Conservation (phyloP, 2,888 invertebrate species). For the Caenorhabditis wallacei region DNA sequence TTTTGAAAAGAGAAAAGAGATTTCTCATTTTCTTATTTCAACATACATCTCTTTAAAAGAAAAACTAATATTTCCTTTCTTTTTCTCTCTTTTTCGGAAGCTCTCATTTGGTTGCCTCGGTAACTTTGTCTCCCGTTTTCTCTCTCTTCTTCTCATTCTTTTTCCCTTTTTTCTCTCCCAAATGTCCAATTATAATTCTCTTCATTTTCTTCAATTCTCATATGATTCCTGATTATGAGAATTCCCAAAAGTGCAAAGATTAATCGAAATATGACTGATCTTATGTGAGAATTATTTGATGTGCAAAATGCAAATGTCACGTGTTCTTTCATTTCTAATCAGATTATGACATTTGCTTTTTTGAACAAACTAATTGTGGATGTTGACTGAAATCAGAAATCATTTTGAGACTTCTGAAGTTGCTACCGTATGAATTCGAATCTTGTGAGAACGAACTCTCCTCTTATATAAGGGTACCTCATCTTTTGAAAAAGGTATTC, state of each 20-base stretch:
- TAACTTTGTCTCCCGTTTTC: conserved; percentile 7
- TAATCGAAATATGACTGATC: conserved; percentile 30
- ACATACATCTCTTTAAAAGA: background rate
- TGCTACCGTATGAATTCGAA: too few relatives aligned
- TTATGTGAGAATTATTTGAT: conserved; percentile 2
- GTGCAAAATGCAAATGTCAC: conserved; percentile 10
- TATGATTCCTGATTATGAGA: conserved; percentile 5
- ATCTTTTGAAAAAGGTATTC: background rate
- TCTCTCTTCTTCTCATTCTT: background rate
- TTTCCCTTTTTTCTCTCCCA: background rate
- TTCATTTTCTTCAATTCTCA: background rate
- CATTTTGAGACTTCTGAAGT: too few relatives aligned
- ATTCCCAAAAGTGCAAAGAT: conserved; percentile 24
- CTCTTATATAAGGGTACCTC: too few relatives aligned
- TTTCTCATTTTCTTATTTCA: background rate
- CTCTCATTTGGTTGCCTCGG: conserved; percentile 29
- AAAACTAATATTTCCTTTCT: conserved; percentile 9
- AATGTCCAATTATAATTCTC: conserved; percentile 14
- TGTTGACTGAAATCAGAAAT: too few relatives aligned
- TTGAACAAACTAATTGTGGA: background rate
- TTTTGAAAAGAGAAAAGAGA: background rate
- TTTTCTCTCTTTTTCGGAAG: conserved; percentile 27
- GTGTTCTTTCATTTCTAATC: background rate
- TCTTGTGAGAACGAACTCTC: too few relatives aligned
- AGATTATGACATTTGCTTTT: background rate